Conservation (phyloP, 2,113 vertebrate genomes). For the Thinocorus orbignyianus region DNA sequence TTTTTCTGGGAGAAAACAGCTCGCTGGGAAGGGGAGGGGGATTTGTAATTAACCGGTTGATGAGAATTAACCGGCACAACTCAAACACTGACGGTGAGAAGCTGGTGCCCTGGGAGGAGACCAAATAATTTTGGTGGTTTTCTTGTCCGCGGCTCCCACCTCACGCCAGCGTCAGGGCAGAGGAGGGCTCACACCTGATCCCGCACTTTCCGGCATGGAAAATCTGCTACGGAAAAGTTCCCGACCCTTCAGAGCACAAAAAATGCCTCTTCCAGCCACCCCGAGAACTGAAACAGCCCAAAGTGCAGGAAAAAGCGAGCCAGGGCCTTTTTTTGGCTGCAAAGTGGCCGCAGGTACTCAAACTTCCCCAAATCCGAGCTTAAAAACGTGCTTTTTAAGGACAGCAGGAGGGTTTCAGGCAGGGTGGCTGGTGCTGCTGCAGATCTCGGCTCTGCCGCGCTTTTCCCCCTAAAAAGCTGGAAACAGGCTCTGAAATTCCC, state of each 20-base stretch:
- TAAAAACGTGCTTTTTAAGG: rapidly evolving
- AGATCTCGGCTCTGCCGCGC: rapidly evolving
- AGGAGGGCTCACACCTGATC: background rate
- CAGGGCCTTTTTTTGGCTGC: background rate
- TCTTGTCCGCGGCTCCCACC: background rate
- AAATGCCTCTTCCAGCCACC: background rate
- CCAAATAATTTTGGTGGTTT: background rate
- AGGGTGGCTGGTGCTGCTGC: rapidly evolving
- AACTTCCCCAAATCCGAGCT: background rate
- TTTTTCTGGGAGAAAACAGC: background rate
- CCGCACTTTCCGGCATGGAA: background rate
- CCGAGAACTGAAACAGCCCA: background rate
- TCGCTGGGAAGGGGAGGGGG: background rate
- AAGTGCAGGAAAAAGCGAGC: background rate
- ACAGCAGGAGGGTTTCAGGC: rapidly evolving
- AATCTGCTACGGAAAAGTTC: background rate
- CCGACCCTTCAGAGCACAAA: background rate
- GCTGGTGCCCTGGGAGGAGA: no score
- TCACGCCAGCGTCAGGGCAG: rapidly evolving
- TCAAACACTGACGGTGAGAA: background rate
- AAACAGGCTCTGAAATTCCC: background rate
- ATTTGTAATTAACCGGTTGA: background rate
- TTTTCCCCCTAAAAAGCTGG: background rate
- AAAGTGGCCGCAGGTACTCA: background rate
- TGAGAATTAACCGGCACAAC: background rate